Percentiles rank a stretch among this genome's conserved stretches.
Evolutionary conservation across 2,113 vertebrate genomes (phyloP).

Genomic region (Calyptomena viridis): DNA sequence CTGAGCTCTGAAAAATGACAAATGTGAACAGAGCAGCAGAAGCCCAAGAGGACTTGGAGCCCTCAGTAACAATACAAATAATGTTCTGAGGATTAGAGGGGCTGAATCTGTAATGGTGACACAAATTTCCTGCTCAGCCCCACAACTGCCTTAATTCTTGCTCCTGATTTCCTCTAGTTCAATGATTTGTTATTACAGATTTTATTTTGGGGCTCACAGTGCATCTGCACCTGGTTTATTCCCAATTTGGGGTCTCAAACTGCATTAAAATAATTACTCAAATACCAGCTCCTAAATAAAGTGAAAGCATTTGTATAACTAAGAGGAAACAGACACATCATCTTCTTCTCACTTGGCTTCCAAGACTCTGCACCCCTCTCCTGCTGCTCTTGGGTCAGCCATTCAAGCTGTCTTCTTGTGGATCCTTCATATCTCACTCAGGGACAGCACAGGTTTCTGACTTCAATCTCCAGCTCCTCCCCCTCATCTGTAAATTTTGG

Average conservation of each 20-base stretch:
- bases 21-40: background rate
- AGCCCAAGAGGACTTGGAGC: background rate
- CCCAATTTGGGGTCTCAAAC: background rate
- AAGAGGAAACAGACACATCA: background rate
- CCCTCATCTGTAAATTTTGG: background rate
- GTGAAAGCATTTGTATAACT: background rate
- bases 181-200: background rate
- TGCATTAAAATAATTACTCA: background rate
- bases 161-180: background rate
- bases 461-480: background rate
- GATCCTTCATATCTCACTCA: background rate
- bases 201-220: background rate
- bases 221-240: background rate
- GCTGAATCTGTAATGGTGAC: background rate
- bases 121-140: background rate
- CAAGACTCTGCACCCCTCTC: background rate
- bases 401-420: fast-evolving
- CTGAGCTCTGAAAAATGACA: background rate
- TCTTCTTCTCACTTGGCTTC: background rate
- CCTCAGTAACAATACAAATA: background rate
- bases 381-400: background rate
- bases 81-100: background rate
- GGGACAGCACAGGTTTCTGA: background rate
- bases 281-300: background rate
- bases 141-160: background rate